Conservation (phyloP, 2,888 invertebrate species). For the Diarsia brunnea region DNA sequence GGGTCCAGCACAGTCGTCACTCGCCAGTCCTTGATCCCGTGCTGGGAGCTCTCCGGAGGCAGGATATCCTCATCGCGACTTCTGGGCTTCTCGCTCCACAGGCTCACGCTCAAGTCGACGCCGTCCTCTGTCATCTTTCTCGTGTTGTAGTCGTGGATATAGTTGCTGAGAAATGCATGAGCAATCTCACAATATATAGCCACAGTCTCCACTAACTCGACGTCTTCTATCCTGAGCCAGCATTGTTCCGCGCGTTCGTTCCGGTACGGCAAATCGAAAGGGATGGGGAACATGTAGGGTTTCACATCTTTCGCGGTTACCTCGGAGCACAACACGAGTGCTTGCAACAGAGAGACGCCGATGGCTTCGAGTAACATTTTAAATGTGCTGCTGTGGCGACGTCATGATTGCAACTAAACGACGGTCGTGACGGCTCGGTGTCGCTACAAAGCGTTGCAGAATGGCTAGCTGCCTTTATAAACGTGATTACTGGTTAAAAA, state of each 20-base stretch:
- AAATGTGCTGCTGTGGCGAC: conserved; percentile 81
- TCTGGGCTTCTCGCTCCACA: conserved; percentile 82
- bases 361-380: conserved; percentile 85
- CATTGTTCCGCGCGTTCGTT: conserved; percentile 87
- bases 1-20: conserved; percentile 83
- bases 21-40: conserved; percentile 81
- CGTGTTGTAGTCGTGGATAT: conserved; percentile 84
- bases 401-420: conserved; percentile 86
- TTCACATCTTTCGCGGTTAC: conserved; percentile 70
- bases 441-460: conserved; percentile 80
- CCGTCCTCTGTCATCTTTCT: conserved; percentile 83
- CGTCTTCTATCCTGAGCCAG: conserved; percentile 86
- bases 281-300: conserved; percentile 81
- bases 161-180: conserved; percentile 78
- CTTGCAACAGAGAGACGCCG: conserved; percentile 67
- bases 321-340: conserved; percentile 67
- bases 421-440: conserved; percentile 77
- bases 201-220: conserved; percentile 83
- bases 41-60: conserved; percentile 64
- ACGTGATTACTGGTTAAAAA: conserved; percentile 82
- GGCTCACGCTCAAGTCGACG: conserved; percentile 83
- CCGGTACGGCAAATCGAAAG: conserved; percentile 83
- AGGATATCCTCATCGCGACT: conserved; percentile 70
- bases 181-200: conserved; percentile 81
- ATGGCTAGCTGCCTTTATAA: conserved; percentile 79